Percentiles rank a stretch among this genome's conserved stretches.
Evolutionary conservation across 2,888 invertebrate species (phyloP).

Genomic region (Petrolisthes cinctipes): DNA sequence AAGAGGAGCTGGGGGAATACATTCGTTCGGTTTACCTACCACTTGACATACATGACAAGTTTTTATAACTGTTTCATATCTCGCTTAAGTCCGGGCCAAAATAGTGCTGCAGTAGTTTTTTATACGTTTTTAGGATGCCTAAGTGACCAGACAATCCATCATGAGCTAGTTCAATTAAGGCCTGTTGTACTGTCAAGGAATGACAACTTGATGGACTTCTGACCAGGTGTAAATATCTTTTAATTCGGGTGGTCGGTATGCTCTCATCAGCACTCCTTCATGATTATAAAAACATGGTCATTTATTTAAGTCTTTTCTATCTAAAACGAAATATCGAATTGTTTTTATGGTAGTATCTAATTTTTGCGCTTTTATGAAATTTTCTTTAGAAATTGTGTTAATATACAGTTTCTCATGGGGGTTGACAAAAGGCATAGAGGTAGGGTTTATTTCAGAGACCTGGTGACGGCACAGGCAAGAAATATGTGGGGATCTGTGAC

Average conservation of each 20-base stretch:
- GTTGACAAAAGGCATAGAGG: not conserved
- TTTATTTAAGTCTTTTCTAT: not conserved
- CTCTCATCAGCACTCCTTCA: slow-evolving; percentile 11
- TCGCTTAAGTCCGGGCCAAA: not conserved
- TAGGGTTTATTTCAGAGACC: slow-evolving; percentile 5
- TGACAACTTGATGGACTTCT: not conserved
- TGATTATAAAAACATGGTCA: slow-evolving; percentile 9
- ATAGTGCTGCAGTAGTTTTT: slow-evolving; percentile 8
- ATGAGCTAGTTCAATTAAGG: not conserved
- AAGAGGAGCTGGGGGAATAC: slow-evolving; percentile 9
- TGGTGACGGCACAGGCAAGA: not conserved
- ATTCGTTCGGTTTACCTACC: slow-evolving; percentile 8
- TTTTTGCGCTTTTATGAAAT: slow-evolving; percentile 16
- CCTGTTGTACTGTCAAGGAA: not conserved
- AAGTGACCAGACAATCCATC: slow-evolving; percentile 16
- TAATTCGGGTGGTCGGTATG: not conserved
- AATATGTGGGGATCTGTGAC: not conserved
- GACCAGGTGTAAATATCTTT: not conserved
- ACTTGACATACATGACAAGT: slow-evolving; percentile 16
- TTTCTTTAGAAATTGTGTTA: slow-evolving; percentile 2
- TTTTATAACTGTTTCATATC: not conserved
- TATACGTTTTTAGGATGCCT: slow-evolving; percentile 11
- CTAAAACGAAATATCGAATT: not conserved
- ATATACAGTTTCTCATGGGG: not conserved
- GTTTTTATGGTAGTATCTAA: not conserved